phyloP scores from a whole-genome alignment of 2,797 vertebrate species.

The Naso thynnoides region DNA sequence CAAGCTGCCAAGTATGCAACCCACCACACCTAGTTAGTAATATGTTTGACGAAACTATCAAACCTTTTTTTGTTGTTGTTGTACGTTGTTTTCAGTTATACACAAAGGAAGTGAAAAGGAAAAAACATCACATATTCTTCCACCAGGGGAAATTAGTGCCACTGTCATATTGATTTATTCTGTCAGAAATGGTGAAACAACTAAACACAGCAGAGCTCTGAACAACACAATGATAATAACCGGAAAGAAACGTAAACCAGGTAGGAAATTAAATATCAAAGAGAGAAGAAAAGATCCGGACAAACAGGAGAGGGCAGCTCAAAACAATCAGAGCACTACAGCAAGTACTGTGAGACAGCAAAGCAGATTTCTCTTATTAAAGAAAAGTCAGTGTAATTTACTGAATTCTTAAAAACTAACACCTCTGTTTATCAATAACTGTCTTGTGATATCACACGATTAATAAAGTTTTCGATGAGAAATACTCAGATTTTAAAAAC shows the following conservation, averaged over 20 bases:
- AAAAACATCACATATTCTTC: neutral
- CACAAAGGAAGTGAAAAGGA: neutral
- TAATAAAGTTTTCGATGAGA: neutral
- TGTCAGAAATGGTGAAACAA: neutral
- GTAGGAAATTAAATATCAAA: neutral
- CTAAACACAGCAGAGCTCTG: neutral
- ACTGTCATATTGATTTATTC: constrained; percentile 15
- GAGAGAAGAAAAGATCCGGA: neutral
- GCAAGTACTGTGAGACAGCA: neutral
- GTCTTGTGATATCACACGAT: too few relatives aligned
- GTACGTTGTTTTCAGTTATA: neutral
- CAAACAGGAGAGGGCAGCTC: neutral
- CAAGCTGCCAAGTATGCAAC: constrained; percentile 5
- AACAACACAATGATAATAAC: neutral
- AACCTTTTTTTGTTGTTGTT: too few relatives aligned
- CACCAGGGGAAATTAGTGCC: neutral
- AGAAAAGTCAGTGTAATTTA: neutral
- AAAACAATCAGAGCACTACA: neutral
- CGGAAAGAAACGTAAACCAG: constrained; percentile 14
- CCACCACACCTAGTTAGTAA: neutral
- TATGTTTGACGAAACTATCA: neutral
- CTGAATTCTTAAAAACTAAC: neutral
- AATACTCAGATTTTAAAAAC: neutral
- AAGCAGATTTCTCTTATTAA: neutral
- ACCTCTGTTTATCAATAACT: neutral